A percentile compares a stretch with the other conserved stretches of the same genome.
These are phyloP conservation scores for Pseudococcus viburni DNA, from an alignment of 2,888 invertebrate genomes.

Conservation along the genomic window DNA sequence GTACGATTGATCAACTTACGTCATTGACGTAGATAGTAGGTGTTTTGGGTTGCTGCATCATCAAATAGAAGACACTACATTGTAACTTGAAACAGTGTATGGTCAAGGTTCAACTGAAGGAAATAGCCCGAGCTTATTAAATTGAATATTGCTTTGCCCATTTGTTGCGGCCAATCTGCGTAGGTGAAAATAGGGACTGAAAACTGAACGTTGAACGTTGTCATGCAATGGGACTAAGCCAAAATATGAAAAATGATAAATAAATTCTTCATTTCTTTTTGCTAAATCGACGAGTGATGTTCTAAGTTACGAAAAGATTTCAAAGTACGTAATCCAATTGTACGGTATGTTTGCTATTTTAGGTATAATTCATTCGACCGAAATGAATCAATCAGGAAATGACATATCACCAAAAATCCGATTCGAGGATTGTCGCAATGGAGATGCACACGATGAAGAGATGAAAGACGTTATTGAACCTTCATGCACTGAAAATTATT, in stretches of 20 bases:
- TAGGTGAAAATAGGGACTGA: not conserved
- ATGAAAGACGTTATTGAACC: constrained; percentile 29
- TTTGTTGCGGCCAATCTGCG: not conserved
- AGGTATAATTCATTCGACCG: constrained; percentile 39
- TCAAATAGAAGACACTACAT: not conserved
- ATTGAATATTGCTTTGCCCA: not conserved
- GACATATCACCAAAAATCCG: constrained; percentile 60
- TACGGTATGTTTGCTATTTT: not conserved
- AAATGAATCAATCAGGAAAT: constrained; percentile 18
- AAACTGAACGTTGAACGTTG: not conserved
- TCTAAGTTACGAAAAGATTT: not conserved
- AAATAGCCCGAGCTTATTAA: not conserved
- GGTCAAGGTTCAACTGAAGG: not conserved
- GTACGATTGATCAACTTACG: no score
- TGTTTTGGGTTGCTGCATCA: not conserved
- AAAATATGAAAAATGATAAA: not conserved
- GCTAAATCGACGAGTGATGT: not conserved
- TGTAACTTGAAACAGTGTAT: not conserved
- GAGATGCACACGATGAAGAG: constrained; percentile 34
- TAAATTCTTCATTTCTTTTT: no score
- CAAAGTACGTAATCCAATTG: not conserved
- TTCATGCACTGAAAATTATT: constrained; percentile 13
- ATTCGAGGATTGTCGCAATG: constrained; percentile 51
- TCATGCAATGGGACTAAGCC: not conserved
- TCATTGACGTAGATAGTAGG: not conserved